A percentile compares a stretch with the other conserved stretches of the same genome.
Conservation (phyloP, 2,113 vertebrate genomes). For the Phrynosoma blainvillii region DNA sequence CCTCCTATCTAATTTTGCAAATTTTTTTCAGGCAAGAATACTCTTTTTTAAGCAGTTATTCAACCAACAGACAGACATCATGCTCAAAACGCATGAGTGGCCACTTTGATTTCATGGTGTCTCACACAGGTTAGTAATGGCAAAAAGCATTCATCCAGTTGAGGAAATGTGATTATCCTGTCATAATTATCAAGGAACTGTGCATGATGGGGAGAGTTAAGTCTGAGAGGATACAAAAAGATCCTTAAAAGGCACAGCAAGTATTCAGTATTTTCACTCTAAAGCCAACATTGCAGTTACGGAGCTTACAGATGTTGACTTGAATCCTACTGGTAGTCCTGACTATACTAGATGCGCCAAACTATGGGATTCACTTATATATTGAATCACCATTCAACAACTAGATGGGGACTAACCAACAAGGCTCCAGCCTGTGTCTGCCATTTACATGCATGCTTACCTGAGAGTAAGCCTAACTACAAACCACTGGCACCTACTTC, state of each 20-base stretch:
- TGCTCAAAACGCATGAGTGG: slow-evolving; percentile 14
- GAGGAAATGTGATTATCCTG: slow-evolving; percentile 46
- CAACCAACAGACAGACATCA: slow-evolving; percentile 33
- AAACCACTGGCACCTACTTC: neutral
- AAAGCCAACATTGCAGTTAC: slow-evolving; percentile 15
- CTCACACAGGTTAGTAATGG: slow-evolving; percentile 14
- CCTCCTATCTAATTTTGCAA: slow-evolving; percentile 22
- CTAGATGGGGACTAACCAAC: too few species aligned
- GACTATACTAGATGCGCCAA: too few species aligned
- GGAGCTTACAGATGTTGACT: neutral
- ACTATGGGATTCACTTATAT: neutral
- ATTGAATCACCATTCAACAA: too few species aligned
- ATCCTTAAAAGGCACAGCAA: slow-evolving; percentile 37
- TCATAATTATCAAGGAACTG: slow-evolving; percentile 30
- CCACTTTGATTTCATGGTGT: slow-evolving; percentile 37
- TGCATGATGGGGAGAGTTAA: slow-evolving; percentile 27
- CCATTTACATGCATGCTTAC: neutral
- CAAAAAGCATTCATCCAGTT: slow-evolving; percentile 48
- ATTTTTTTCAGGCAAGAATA: slow-evolving; percentile 7
- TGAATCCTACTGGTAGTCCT: too few species aligned
- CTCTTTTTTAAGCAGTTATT: slow-evolving; percentile 41
- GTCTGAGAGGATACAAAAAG: neutral
- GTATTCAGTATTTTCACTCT: slow-evolving; percentile 9
- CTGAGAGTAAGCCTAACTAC: neutral
- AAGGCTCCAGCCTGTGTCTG: too few species aligned